phyloP scores from a whole-genome alignment of 2,888 invertebrate species.

The Cremastobaeus sp. region DNA sequence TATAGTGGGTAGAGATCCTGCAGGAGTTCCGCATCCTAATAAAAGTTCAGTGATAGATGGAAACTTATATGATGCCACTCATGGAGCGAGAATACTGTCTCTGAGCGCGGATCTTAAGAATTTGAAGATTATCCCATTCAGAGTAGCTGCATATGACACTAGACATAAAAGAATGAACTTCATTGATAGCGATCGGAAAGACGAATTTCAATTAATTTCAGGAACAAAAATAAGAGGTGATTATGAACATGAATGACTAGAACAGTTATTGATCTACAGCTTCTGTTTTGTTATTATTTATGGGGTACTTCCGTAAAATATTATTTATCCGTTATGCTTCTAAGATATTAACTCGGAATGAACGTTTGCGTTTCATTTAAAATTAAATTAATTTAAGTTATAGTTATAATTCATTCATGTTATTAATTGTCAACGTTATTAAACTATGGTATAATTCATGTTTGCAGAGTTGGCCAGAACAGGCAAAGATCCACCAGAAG shows the following conservation, averaged over 20 bases:
- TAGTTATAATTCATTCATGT: neutral
- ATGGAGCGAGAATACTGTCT: slow-evolving; percentile 93
- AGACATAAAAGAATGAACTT: slow-evolving; percentile 91
- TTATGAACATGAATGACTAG: no score
- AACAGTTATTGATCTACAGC: no score
- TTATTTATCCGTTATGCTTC: no score
- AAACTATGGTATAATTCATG: neutral
- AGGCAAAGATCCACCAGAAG: slow-evolving; percentile 40
- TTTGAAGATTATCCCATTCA: slow-evolving; percentile 97
- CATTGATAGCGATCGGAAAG: slow-evolving; percentile 91
- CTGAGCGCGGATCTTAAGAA: slow-evolving; percentile 94
- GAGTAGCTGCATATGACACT: slow-evolving; percentile 97
- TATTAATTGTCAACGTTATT: no score
- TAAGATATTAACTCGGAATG: no score
- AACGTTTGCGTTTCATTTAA: no score
- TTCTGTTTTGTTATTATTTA: no score
- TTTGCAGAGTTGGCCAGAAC: slow-evolving; percentile 45
- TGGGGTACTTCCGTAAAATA: no score
- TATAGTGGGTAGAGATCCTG: slow-evolving; percentile 98
- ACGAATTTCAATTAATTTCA: slow-evolving; percentile 97
- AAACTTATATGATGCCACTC: slow-evolving; percentile 93
- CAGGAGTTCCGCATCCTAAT: slow-evolving; percentile 95
- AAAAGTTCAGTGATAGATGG: slow-evolving; percentile 81
- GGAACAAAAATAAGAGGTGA: slow-evolving; percentile 94
- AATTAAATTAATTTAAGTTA: neutral